phyloP scores from a whole-genome alignment of 2,888 invertebrate genomes.

The Acleris sparsana region DNA sequence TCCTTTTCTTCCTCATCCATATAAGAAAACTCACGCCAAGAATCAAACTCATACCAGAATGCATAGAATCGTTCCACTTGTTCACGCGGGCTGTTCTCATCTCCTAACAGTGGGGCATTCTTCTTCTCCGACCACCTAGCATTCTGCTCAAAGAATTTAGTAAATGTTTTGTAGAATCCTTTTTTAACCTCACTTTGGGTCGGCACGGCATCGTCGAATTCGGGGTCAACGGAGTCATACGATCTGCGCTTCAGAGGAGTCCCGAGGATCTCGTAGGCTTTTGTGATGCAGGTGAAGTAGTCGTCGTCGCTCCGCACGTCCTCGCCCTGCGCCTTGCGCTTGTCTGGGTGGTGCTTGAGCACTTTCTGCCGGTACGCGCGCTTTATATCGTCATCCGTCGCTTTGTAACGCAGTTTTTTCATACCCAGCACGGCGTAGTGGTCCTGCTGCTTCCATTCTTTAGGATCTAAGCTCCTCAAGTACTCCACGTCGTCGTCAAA shows the following conservation, averaged over 20 bases:
- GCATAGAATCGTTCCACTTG: conserved; percentile 97
- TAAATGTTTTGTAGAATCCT: conserved; percentile 87
- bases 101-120: conserved; percentile 92
- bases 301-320: conserved; percentile 95
- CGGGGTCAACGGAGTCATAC: conserved; percentile 98
- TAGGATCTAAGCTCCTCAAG: conserved; percentile 94
- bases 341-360: conserved; percentile 98
- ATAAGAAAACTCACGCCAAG: conserved; percentile 99
- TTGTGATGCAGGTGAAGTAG: conserved; percentile 99
- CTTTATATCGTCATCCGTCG: conserved; percentile 96
- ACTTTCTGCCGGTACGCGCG: conserved; percentile 91
- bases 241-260: conserved; percentile 91
- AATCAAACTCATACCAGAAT: conserved; percentile 99
- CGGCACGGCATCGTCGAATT: conserved; percentile 95
- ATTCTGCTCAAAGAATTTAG: conserved; percentile 89
- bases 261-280: conserved; percentile 96
- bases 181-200: conserved; percentile 89
- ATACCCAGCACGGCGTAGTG: conserved; percentile 98
- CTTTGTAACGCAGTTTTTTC: conserved; percentile 90
- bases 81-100: conserved; percentile 89
- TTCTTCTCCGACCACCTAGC: conserved; percentile 95
- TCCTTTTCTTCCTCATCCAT: conserved; percentile 99
- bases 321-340: conserved; percentile 95
- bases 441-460: conserved; percentile 99
- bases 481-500: conserved; percentile 91